Evolutionary conservation across 2,113 vertebrate species (phyloP), one percentile per base, ranked within the genome.

Genomic region (Thryonomys swinderianus): DNA sequence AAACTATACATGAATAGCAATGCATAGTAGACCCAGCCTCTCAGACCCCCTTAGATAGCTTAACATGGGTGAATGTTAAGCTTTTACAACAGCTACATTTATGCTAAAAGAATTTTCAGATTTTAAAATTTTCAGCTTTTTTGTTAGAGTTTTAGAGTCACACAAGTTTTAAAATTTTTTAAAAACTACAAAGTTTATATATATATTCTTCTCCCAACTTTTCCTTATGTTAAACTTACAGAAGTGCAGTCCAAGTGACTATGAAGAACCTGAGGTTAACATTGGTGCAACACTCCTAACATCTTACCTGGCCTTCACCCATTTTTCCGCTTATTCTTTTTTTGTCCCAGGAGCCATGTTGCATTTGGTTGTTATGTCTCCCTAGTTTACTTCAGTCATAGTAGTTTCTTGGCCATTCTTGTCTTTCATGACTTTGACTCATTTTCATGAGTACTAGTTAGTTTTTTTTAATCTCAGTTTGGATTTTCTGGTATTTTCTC

Each of bases 391-490:
- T 80, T 40, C 42, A 45, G 5, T 53, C 34, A 13, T 62, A 67
- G 55, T 21, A 45, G 37, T 73, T 67, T 87, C 57, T 88, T 21
- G 30, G 5, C 32, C 25, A n/a, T 40, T 74, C 42, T 81, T 71
- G 8, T 62, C n/a, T 73, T 91, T 93, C 40, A 69, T 93, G 64
- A 67, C 88, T 34, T 59, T 79, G 45, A 40, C 5, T 10, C 81
- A 25, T 78, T 88, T 64, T 45, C 48, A 51, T n/a, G 21, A 76
- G 59, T 84, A 78, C 30, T 84, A 27, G 42, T 55, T 12, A 84
- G 20, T 93, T 62, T 48, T 45, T 88, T 59, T 94, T 37, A 7
- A 51, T 53, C 93, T 92, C 37, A 73, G 25, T 64, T 85, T 85
- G 53, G 12, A 30, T 69, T 79, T 85, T 59, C 17, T 69, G 42